These are phyloP conservation scores for Cybosia mesomella DNA, from an alignment of 2,888 invertebrate genomes.

Conservation along the genomic window DNA sequence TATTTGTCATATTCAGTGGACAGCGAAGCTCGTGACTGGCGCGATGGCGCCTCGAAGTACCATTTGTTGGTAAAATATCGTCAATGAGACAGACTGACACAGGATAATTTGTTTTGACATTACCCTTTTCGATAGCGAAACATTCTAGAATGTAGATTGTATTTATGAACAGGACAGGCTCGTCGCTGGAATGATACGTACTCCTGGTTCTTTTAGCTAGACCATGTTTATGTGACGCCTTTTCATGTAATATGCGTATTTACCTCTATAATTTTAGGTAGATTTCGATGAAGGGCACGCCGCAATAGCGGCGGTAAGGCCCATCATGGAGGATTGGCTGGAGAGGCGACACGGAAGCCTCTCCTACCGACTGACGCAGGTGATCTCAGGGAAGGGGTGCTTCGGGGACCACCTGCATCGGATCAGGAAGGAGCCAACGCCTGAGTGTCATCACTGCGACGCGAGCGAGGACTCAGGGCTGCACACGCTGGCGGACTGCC, in stretches of 20 bases:
- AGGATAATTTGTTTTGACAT: conserved; percentile 48
- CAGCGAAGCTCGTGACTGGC: conserved; percentile 75
- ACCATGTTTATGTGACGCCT: background rate
- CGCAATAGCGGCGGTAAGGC: too few relatives aligned
- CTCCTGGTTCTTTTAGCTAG: conserved; percentile 3
- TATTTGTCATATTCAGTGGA: conserved; percentile 86
- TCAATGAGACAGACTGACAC: conserved; percentile 55
- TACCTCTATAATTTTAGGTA: too few relatives aligned
- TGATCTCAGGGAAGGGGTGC: too few relatives aligned
- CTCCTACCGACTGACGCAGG: too few relatives aligned
- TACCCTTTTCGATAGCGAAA: conserved; percentile 45
- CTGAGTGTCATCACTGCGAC: too few relatives aligned
- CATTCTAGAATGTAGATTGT: conserved; percentile 37
- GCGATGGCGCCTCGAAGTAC: conserved; percentile 80
- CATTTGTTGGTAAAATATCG: conserved; percentile 67
- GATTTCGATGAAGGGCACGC: too few relatives aligned
- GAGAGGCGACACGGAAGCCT: too few relatives aligned
- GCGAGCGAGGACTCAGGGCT: too few relatives aligned
- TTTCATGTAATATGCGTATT: background rate
- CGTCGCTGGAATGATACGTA: conserved; percentile 11
- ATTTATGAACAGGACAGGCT: conserved; percentile 35
- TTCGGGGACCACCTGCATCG: too few relatives aligned
- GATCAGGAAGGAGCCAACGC: too few relatives aligned
- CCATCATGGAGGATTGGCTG: too few relatives aligned
- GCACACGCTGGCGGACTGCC: too few relatives aligned